Percentiles rank a stretch among this genome's conserved stretches.
Conservation (phyloP, 2,113 vertebrate species). For the Salvelinus alpinus region DNA sequence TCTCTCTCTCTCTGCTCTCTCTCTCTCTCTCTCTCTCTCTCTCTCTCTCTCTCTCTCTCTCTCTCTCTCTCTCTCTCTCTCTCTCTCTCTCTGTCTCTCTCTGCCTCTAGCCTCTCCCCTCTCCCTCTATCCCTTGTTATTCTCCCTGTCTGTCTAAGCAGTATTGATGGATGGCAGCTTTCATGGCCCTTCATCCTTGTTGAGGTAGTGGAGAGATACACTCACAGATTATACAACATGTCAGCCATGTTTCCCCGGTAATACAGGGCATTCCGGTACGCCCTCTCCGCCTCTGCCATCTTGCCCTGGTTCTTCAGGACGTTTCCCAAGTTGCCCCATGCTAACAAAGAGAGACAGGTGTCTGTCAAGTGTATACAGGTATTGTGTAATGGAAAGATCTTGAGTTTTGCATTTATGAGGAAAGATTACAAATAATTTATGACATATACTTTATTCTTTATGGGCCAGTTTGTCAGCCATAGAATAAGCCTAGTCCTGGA, state of each 20-base stretch:
- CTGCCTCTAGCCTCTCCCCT: neutral
- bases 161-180: constrained; percentile 30
- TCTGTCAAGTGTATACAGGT: constrained; percentile 24
- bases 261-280: constrained; percentile 96
- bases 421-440: too few species aligned
- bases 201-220: constrained; percentile 55
- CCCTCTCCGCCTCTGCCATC: constrained; percentile 91
- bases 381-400: too few species aligned
- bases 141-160: neutral
- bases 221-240: constrained; percentile 99
- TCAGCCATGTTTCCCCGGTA: constrained; percentile 99
- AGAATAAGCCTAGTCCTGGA: neutral
- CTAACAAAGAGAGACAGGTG: constrained; percentile 70
- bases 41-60: constrained; percentile 24
- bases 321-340: constrained; percentile 98
- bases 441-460: too few species aligned
- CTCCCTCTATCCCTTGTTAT: neutral
- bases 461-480: too few species aligned
- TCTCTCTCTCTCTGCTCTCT: constrained; percentile 4
- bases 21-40: neutral
- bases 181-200: constrained; percentile 14
- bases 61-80: neutral
- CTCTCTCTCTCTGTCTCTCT: neutral
- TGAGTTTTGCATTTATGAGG: too few species aligned
- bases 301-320: constrained; percentile 99